phyloP scores from a whole-genome alignment of 2,113 vertebrate genomes.

The Caranx ignobilis region DNA sequence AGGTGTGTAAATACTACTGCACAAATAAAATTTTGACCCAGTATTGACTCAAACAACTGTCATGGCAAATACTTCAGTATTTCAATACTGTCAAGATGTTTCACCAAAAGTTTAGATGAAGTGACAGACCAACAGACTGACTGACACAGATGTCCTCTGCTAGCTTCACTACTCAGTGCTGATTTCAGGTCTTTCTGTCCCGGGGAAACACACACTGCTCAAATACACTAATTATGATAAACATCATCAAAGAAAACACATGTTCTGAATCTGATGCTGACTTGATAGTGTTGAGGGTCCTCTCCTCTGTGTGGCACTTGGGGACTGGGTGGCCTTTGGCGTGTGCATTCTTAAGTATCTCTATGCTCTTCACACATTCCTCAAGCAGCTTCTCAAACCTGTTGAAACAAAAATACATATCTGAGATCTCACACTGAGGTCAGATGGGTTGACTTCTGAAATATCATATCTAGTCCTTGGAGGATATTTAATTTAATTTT shows the following conservation, averaged over 20 bases:
- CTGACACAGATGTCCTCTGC: too few relatives aligned
- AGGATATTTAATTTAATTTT: neutral
- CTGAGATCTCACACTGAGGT: neutral
- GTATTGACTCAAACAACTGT: neutral
- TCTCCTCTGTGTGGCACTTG: conserved; percentile 88
- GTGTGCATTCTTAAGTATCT: conserved; percentile 86
- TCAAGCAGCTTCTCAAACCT: conserved; percentile 90
- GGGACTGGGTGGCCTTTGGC: conserved; percentile 86
- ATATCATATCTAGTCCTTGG: neutral
- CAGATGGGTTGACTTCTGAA: neutral
- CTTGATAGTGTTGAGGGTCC: conserved; percentile 90
- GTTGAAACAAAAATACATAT: conserved; percentile 15
- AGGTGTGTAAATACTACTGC: neutral
- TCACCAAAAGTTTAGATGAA: neutral
- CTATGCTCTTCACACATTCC: conserved; percentile 88
- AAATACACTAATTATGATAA: neutral
- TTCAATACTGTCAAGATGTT: neutral
- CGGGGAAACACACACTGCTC: neutral
- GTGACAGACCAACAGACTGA: too few relatives aligned
- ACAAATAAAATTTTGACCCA: neutral
- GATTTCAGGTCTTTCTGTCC: too few relatives aligned
- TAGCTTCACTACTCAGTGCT: too few relatives aligned
- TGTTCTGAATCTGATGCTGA: conserved; percentile 65
- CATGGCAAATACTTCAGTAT: neutral
- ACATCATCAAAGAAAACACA: neutral